Conservation (phyloP, 2,888 invertebrate genomes). For the Pristionchus maxplancki region DNA sequence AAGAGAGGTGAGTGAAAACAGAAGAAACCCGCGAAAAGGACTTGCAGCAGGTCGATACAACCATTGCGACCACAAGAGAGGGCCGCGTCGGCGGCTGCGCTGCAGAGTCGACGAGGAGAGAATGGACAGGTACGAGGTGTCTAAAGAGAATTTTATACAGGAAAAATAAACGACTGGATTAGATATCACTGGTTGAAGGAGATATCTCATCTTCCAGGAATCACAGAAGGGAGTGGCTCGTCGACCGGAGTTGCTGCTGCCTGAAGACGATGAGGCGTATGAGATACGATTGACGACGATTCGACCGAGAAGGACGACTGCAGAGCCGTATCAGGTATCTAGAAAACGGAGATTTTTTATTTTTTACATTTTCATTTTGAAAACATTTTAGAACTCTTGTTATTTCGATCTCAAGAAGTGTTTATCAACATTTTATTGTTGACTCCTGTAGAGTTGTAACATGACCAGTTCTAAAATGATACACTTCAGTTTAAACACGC, state of each 20-base stretch:
- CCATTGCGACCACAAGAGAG: neutral
- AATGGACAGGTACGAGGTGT: neutral
- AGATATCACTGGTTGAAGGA: too few relatives aligned
- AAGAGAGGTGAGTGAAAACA: neutral
- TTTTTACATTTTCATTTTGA: too few relatives aligned
- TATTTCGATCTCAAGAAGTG: too few relatives aligned
- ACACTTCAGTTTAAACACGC: too few relatives aligned
- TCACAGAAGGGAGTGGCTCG: neutral
- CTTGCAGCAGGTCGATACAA: neutral
- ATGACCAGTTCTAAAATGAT: too few relatives aligned
- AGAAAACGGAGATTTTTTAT: neutral
- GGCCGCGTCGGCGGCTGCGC: neutral
- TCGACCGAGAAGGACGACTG: slow-evolving; percentile 28
- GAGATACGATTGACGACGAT: slow-evolving; percentile 22
- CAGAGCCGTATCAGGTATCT: slow-evolving; percentile 24
- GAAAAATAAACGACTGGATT: too few relatives aligned
- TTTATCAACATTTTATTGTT: too few relatives aligned
- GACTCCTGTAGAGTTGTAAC: too few relatives aligned
- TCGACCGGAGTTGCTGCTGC: slow-evolving; percentile 13
- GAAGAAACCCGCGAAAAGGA: neutral
- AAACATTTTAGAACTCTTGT: too few relatives aligned
- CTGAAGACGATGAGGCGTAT: slow-evolving; percentile 34
- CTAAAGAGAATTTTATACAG: neutral
- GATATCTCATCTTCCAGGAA: neutral
- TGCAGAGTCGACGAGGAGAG: neutral